Percentiles rank a stretch among this genome's conserved stretches.
Evolutionary conservation across 2,888 invertebrate genomes (phyloP).

Genomic region (Platycnemis pennipes): DNA sequence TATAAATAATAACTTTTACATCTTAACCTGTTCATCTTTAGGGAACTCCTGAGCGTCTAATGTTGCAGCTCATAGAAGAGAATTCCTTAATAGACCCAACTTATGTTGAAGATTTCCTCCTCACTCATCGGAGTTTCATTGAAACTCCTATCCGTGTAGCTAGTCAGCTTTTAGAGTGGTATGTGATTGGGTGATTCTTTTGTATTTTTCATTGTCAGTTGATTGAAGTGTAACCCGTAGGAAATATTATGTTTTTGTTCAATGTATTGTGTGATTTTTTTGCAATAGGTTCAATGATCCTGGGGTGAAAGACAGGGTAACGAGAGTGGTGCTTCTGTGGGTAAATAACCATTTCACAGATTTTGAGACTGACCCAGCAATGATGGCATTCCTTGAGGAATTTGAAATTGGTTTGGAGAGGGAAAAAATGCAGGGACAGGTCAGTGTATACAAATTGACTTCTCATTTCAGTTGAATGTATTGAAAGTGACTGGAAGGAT

Average conservation of each 20-base stretch:
- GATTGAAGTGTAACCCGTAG: too few relatives aligned
- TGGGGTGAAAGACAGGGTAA: constrained; percentile 90
- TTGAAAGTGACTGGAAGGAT: not conserved
- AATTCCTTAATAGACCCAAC: constrained; percentile 96
- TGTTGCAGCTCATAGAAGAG: constrained; percentile 97
- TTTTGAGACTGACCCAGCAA: constrained; percentile 96
- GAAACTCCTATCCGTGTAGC: constrained; percentile 92
- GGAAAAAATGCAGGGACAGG: constrained; percentile 92
- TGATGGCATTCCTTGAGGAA: constrained; percentile 97
- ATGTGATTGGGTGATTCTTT: constrained; percentile 54
- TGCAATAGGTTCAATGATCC: constrained; percentile 86
- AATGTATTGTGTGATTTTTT: constrained; percentile 56
- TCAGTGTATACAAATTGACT: constrained; percentile 76
- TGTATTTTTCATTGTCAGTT: not conserved
- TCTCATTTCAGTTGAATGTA: too few relatives aligned
- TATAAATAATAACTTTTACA: constrained; percentile 42
- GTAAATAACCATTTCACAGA: constrained; percentile 99
- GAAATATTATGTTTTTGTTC: not conserved
- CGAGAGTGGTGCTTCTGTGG: constrained; percentile 97
- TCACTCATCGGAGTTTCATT: constrained; percentile 98
- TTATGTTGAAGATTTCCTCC: constrained; percentile 99
- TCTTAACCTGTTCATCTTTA: constrained; percentile 74
- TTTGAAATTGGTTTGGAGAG: constrained; percentile 93
- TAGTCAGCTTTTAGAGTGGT: constrained; percentile 92
- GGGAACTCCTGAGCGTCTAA: constrained; percentile 93